These are phyloP conservation scores for Eulemur macaco DNA, from an alignment of 2,113 vertebrate genomes.

Conservation along the genomic window DNA sequence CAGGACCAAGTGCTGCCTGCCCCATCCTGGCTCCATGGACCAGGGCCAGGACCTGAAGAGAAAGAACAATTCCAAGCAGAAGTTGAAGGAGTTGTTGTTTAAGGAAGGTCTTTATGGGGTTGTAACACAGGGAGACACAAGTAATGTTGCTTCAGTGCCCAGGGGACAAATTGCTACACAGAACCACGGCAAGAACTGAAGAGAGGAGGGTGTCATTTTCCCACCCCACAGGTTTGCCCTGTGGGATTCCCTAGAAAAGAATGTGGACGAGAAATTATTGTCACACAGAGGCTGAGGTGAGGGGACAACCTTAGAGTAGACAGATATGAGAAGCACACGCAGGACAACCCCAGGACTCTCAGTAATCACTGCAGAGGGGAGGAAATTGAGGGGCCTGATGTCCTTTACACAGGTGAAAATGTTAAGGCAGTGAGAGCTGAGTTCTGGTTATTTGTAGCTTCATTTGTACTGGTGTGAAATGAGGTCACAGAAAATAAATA, in stretches of 20 bases:
- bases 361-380: background rate
- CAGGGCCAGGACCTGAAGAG: background rate
- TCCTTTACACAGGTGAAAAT: background rate
- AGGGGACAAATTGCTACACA: background rate
- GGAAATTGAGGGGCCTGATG: background rate
- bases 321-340: background rate
- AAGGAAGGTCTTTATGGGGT: background rate
- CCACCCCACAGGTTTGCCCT: background rate
- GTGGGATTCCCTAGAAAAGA: background rate
- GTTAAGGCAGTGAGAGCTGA: background rate
- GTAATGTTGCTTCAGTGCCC: background rate
- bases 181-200: background rate
- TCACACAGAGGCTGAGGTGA: background rate
- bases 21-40: background rate
- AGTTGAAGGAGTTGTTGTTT: background rate
- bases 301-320: background rate
- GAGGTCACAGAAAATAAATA: background rate
- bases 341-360: background rate
- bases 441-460: background rate
- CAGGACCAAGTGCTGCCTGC: background rate
- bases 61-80: background rate
- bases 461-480: background rate
- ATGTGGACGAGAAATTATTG: background rate
- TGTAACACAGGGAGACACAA: background rate
- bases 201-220: background rate